Evolutionary conservation across 2,797 vertebrate species (phyloP).

Genomic region (Leuciscus waleckii): DNA sequence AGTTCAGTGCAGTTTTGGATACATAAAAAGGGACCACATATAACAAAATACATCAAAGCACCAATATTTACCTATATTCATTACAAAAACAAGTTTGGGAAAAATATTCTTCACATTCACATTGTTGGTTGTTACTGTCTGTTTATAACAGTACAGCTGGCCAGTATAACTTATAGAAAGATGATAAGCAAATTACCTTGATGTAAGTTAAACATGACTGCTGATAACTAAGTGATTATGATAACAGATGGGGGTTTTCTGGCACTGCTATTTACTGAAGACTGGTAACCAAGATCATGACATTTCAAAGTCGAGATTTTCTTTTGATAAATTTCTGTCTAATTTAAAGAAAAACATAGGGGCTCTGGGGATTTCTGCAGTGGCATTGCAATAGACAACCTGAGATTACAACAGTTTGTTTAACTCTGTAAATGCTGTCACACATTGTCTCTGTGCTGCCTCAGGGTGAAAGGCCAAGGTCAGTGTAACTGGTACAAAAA

Average conservation of each 20-base stretch:
- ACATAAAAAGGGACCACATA: constrained; percentile 26
- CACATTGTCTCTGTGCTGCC: not conserved
- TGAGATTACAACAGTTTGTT: constrained; percentile 27
- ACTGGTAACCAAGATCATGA: not conserved
- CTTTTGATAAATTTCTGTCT: not conserved
- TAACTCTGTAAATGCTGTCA: constrained; percentile 24
- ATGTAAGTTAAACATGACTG: not conserved
- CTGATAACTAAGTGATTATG: not conserved
- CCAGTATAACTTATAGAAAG: not conserved
- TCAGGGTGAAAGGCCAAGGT: constrained; percentile 33
- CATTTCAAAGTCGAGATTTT: not conserved
- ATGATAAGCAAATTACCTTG: too few relatives aligned
- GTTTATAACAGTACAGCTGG: not conserved
- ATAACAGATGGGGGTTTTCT: not conserved
- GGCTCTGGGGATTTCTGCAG: constrained; percentile 6
- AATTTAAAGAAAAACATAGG: not conserved
- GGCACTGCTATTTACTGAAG: not conserved
- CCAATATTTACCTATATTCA: not conserved
- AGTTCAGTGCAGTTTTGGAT: constrained; percentile 17
- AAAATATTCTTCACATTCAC: constrained; percentile 20
- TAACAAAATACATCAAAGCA: constrained; percentile 17
- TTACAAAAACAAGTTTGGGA: not conserved
- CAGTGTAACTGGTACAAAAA: constrained; percentile 38
- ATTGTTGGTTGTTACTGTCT: constrained; percentile 1
- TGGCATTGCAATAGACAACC: constrained; percentile 17